These are phyloP conservation scores for Teleopsis dalmanni DNA, from an alignment of 1,140 invertebrate genomes.

Conservation along the genomic window DNA sequence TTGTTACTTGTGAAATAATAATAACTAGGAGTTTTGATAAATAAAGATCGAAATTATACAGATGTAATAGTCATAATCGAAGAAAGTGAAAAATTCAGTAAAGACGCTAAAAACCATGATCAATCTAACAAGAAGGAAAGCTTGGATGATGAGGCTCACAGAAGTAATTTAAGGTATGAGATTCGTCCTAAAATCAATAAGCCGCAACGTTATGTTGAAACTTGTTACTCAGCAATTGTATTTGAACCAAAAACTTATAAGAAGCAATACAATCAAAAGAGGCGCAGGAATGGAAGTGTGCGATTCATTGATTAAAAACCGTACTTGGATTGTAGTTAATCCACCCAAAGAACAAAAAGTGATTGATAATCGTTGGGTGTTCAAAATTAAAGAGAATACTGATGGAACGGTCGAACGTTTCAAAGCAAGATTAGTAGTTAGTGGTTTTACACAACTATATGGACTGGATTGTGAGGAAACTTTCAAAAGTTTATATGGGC, in stretches of 20 bases:
- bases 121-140: no score
- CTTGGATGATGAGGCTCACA: no score
- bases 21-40: no score
- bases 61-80: no score
- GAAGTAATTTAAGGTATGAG: no score
- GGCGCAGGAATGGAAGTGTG: conserved; percentile 6
- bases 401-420: conserved; percentile 3
- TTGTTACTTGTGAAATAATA: no score
- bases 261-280: background rate
- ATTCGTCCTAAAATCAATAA: no score
- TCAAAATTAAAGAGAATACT: conserved; percentile 13
- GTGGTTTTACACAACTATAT: conserved; percentile 30
- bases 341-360: conserved; percentile 14
- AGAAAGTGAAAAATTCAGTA: no score
- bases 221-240: no score
- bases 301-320: conserved; percentile 18
- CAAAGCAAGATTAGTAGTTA: conserved; percentile 30
- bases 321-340: conserved; percentile 16
- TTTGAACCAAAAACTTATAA: conserved; percentile 3
- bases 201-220: no score
- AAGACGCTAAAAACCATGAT: no score
- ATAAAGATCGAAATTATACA: no score
- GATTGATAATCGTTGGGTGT: conserved; percentile 22
- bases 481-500: conserved; percentile 40
- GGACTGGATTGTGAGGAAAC: conserved; percentile 38